Evolutionary conservation across 2,113 vertebrate species (phyloP).

Genomic region (Tachuris rubrigastra): DNA sequence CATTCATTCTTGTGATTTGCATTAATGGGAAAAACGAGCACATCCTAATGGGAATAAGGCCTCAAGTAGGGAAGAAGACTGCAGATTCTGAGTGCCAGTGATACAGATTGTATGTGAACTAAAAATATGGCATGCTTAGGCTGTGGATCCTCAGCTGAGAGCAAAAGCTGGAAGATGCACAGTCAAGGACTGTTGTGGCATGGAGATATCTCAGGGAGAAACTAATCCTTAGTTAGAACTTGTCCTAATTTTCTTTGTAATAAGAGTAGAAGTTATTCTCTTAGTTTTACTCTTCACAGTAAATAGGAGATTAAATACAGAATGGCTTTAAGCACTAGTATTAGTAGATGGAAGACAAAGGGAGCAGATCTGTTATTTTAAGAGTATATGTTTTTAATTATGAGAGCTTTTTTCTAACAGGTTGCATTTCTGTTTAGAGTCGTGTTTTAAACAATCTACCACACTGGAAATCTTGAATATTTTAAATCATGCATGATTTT

Average conservation of each 20-base stretch:
- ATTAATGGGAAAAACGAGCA: not conserved
- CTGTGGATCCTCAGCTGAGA: not conserved
- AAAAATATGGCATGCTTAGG: not conserved
- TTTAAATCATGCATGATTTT: slow-evolving; percentile 10
- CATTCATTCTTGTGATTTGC: not conserved
- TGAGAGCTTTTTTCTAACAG: not conserved
- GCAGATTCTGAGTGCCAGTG: not conserved
- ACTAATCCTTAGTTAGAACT: not conserved
- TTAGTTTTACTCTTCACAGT: not conserved
- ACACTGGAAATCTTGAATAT: not conserved
- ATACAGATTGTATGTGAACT: not conserved
- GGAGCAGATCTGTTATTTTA: not conserved
- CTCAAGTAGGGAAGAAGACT: not conserved
- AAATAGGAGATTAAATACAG: not conserved
- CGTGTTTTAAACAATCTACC: not conserved
- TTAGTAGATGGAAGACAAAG: not conserved
- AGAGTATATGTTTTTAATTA: not conserved
- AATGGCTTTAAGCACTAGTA: not conserved
- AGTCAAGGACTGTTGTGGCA: not conserved
- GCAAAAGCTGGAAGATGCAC: not conserved
- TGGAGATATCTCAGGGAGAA: not conserved
- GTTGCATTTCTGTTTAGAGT: not conserved
- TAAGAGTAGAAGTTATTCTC: not conserved
- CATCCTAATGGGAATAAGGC: not conserved
- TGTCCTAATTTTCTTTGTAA: not conserved